Conservation (phyloP, 2,113 vertebrate genomes). For the Illadopsis cleaveri region DNA sequence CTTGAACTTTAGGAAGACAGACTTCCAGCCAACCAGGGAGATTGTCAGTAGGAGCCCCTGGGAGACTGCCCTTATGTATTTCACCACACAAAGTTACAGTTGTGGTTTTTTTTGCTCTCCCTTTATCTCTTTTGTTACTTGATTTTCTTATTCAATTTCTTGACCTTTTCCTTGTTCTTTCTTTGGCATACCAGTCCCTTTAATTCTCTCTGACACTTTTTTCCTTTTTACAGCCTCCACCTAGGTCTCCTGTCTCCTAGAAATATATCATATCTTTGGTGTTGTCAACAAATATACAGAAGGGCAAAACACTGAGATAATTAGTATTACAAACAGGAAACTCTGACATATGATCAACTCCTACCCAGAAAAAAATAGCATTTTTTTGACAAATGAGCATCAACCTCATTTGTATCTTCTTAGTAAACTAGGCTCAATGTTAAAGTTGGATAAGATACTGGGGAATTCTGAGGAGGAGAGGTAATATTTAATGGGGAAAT, state of each 20-base stretch:
- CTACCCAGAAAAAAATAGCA: background rate
- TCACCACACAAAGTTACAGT: background rate
- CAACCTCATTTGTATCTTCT: background rate
- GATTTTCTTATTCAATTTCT: background rate
- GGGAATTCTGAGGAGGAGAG: background rate
- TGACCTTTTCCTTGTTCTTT: background rate
- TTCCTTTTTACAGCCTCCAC: background rate
- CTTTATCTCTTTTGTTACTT: background rate
- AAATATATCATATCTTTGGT: background rate
- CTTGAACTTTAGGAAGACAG: background rate
- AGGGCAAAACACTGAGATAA: background rate
- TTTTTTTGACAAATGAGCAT: background rate
- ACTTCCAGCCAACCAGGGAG: background rate
- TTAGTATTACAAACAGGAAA: background rate
- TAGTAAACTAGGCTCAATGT: background rate
- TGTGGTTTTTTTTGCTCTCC: accelerated
- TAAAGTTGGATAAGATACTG: background rate
- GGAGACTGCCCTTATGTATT: background rate
- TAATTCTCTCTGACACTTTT: background rate
- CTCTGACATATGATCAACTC: background rate
- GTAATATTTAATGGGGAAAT: background rate
- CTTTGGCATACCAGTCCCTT: background rate
- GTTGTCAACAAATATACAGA: background rate
- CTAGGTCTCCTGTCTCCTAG: background rate
- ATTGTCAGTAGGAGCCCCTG: background rate